These are phyloP conservation scores for Odontophorus gujanensis DNA, from an alignment of 2,113 vertebrate species.

Conservation along the genomic window DNA sequence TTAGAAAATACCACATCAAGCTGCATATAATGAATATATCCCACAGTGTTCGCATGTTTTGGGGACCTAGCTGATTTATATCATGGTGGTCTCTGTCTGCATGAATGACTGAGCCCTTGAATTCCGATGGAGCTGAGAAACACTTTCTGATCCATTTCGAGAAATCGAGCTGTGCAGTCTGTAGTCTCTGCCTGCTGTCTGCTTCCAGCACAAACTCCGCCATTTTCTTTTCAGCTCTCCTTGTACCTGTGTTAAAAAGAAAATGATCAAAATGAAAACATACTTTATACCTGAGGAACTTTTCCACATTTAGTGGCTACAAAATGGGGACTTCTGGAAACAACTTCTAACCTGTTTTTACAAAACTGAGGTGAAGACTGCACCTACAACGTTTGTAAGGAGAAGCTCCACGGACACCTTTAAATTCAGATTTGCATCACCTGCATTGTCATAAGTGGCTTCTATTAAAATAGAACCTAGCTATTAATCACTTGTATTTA, in stretches of 20 bases:
- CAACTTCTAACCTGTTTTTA: background rate
- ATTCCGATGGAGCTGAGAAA: conserved; percentile 76
- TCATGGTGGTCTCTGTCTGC: conserved; percentile 89
- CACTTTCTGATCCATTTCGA: conserved; percentile 80
- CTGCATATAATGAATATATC: conserved; percentile 1
- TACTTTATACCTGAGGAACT: background rate
- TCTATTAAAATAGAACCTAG: background rate
- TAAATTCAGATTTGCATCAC: background rate
- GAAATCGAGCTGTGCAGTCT: conserved; percentile 78
- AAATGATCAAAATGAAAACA: background rate
- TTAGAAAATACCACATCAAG: conserved; percentile 56
- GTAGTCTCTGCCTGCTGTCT: conserved; percentile 77
- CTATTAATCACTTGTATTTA: background rate
- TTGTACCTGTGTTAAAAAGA: conserved; percentile 83
- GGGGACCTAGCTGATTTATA: conserved; percentile 72
- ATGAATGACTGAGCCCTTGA: conserved; percentile 87
- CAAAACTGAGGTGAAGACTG: background rate
- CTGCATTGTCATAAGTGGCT: background rate
- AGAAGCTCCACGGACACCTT: background rate
- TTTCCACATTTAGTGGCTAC: accelerated
- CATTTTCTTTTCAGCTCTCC: conserved; percentile 89
- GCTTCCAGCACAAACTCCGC: conserved; percentile 80
- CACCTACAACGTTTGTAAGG: background rate
- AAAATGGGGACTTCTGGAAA: background rate
- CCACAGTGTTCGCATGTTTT: conserved; percentile 15